Evolutionary conservation across 2,797 vertebrate genomes (phyloP), one percentile per base, ranked within the genome.

Genomic region (Sebastes ruberrimus): DNA sequence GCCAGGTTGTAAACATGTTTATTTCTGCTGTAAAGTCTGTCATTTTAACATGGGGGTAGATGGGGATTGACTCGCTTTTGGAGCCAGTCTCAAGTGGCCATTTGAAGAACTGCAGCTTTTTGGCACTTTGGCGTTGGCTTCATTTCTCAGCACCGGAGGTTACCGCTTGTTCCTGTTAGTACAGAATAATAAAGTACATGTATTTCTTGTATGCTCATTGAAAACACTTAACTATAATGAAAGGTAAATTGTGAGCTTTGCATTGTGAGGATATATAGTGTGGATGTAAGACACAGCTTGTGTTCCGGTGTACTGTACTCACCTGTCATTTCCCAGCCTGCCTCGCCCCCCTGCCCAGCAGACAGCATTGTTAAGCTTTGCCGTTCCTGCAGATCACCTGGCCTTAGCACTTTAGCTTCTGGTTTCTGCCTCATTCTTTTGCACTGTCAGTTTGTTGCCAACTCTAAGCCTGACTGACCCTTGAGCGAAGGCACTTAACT

Each of bases 1-100:
- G 0, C 38, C 38, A 42, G 38, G 13, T 0, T 38, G 0, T 42
- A 42, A 42, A 42, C 38, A 6, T 42, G 38, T 42, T n/a, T n/a
- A n/a, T n/a, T 42, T 42, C 38, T 42, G 38, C 38, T 42, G 2
- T 42, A 16, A 16, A 42, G 13, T 14, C 38, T 14, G 38, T 0
- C 13, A 16, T 42, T 14, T 42, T 42, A 14, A 42, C 13, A 42
- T 42, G 13, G 38, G 38, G 13, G 38, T 42, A 0, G 0, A 42
- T 42, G 38, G 38, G 38, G 13, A 14, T 6, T 42, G 38, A 42
- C 38, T 42, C 38, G 6, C 16, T 46, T 46, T 46, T 46, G 42
- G 1, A 46, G 42, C 42, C 42, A 46, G 16, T 7, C 16, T 46
- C 42, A 18, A 46, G 16, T 46, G 16, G 42, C 16, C 42, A 46